Evolutionary conservation across 2,113 vertebrate species (phyloP).

Genomic region (Ellobius talpinus): DNA sequence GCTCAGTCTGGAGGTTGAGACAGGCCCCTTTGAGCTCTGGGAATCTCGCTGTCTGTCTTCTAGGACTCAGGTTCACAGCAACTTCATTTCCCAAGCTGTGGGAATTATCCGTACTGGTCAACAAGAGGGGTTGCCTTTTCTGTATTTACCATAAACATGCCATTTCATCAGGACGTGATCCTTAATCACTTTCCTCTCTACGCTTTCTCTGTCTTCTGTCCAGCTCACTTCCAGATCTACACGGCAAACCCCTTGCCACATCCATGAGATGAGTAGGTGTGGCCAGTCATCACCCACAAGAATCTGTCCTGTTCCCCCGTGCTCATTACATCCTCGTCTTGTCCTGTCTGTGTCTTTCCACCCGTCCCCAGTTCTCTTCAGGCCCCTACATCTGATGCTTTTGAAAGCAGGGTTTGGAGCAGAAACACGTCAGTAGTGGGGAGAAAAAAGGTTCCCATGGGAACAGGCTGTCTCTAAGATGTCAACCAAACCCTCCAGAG

Average conservation of each 20-base stretch:
- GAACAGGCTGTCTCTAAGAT: background rate
- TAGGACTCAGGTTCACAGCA: constrained; percentile 40
- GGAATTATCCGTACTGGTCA: background rate
- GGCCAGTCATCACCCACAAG: background rate
- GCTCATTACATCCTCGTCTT: background rate
- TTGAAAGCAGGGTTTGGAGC: background rate
- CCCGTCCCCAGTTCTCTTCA: background rate
- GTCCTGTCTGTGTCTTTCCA: background rate
- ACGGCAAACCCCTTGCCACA: background rate
- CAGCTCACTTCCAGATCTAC: background rate
- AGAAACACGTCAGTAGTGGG: background rate
- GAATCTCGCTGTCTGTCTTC: constrained; percentile 21
- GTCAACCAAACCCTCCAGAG: background rate
- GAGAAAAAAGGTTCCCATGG: background rate
- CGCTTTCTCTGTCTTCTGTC: background rate
- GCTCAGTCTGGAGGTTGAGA: constrained; percentile 46
- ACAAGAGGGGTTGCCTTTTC: constrained; percentile 3
- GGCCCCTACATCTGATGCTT: background rate
- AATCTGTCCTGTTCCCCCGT: background rate
- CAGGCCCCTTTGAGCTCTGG: constrained; percentile 28
- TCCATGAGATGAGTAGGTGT: background rate
- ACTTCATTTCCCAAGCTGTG: background rate
- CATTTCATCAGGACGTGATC: background rate
- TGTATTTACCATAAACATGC: background rate
- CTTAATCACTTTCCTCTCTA: background rate